Base-by-base conservation (phyloP, 2,113 vertebrate genomes). In the Ginglymostoma cirratum region DNA sequence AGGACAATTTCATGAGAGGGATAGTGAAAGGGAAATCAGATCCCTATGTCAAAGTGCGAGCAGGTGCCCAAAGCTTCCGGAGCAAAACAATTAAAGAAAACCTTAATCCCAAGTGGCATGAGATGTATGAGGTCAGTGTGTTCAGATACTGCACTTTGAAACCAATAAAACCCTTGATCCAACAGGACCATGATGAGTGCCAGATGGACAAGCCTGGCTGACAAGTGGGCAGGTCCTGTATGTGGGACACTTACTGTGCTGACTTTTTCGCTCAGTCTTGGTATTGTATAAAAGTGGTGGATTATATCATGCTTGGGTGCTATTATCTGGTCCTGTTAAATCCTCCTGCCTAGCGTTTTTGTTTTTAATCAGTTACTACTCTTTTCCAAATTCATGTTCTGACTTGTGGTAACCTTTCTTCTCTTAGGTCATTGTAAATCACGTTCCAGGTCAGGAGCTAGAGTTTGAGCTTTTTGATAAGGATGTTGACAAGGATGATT, bases 11-110 rank as follows among this genome's bases (percentile, higher is more conserved):
- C 97, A 97, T 99, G 97, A 98, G 98, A 6, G 98, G 98, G 21
- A 96, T 99, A 96, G 97, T 99, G 96, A 98, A 98, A 97, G 98
- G 98, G 69, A 99, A 99, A 96, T 99, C 98, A 4, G 99, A 99
- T 96, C 99, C 99, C 21, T 99, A 99, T 0, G 98, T 98, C 30
- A 98, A 98, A 96, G 98, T 99, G 61, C 98, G 98, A 27, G 97
- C 98, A 21, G 98, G 98, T 67, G 98, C 98, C 23, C 96, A 97
- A 96, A 98, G 97, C 70, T 98, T 98, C 96, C 98, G 98, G 83
- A 99, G 98, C 97, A 98, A 96, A 76, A 98, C 99, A 93, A 97
- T 99, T 96, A 98, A 98, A 86, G 98, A 99, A 96, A 98, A 99
- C 96, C 98, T 99, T 95, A 99, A 98, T 96, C 98, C 99, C 15